Evolutionary conservation across 2,113 vertebrate species (phyloP), one percentile per base, ranked within the genome.

Genomic region (Urocitellus parryii): DNA sequence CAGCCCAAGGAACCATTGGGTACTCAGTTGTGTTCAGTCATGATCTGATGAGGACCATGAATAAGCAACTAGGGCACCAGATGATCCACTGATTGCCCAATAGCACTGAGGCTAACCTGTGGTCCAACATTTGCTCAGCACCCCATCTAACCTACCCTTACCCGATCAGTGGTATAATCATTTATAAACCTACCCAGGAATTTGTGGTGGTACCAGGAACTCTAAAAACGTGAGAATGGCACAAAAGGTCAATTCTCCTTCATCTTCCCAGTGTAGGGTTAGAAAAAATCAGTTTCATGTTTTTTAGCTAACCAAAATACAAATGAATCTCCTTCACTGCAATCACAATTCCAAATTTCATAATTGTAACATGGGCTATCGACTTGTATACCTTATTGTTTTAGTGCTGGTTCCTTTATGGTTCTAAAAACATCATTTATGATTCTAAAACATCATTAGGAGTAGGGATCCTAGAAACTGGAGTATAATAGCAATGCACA

Each of bases 241-340:
- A 68, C 18, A 68, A n/a, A 74, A 32, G 9, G 4, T 17, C 24
- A 65, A 18, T 58, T 48, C 37, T 22, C 0, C 34, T 6, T 77
- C 27, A 58, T 88, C 9, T 48, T 11, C 7, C 4, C 25, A 48
- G 39, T 34, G 3, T 22, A 48, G 70, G 14, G 70, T 53, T 51
- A 48, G 56, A 61, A 4, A 83, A 82, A 68, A n/a, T 45, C 42
- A 76, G 37, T 17, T 74, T 89, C 14, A 42, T n/a, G 27, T 51
- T 89, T 89, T 96, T 84, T 53, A 84, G 51, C 78, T 53, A 77
- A 63, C 34, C 78, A 89, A 34, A 48, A 61, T 22, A 39, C 48
- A 83, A 39, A 58, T 48, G 61, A 10, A 27, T 88, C 32, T 48
- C 58, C 48, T 86, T 27, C 53, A 68, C n/a, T 51, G 16, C 3